Evolutionary conservation across 1,140 invertebrate genomes (phyloP).

Genomic region (Lordiphosa stackelbergi): DNA sequence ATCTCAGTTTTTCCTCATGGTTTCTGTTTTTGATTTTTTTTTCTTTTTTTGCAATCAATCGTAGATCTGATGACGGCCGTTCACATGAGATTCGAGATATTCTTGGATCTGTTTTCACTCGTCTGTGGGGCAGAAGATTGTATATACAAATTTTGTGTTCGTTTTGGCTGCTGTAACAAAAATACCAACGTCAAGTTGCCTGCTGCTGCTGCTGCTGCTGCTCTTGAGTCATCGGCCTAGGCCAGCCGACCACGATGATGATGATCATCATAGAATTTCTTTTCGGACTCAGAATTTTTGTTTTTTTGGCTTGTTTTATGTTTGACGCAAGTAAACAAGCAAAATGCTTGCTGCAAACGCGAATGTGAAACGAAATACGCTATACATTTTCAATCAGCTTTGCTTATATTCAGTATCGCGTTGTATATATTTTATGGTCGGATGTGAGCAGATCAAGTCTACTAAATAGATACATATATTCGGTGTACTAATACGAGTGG

Average conservation of each 20-base stretch:
- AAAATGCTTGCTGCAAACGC: constrained; percentile 5
- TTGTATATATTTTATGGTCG: too few relatives aligned
- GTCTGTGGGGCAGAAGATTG: constrained; percentile 38
- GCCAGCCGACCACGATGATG: constrained; percentile 4
- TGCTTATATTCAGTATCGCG: not conserved
- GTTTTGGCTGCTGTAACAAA: constrained; percentile 37
- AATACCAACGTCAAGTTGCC: constrained; percentile 51
- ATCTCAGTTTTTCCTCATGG: constrained; percentile 18
- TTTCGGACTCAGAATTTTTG: not conserved
- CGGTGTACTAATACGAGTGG: too few relatives aligned
- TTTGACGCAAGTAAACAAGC: constrained; percentile 58
- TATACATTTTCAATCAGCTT: constrained; percentile 29
- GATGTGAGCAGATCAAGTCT: too few relatives aligned
- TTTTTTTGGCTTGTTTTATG: constrained; percentile 39
- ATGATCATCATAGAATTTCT: constrained; percentile 12
- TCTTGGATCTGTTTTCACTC: constrained; percentile 57
- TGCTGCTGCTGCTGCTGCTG: constrained; percentile 9
- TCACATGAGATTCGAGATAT: constrained; percentile 42
- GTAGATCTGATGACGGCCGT: constrained; percentile 11
- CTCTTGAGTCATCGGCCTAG: constrained; percentile 53
- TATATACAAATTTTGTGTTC: constrained; percentile 40
- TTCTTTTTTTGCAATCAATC: constrained; percentile 12
- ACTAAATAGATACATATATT: too few relatives aligned
- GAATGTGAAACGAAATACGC: constrained; percentile 46
- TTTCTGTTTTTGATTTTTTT: constrained; percentile 1